Evolutionary conservation across 1,140 invertebrate species (phyloP).

Genomic region (Drosophila truncata): DNA sequence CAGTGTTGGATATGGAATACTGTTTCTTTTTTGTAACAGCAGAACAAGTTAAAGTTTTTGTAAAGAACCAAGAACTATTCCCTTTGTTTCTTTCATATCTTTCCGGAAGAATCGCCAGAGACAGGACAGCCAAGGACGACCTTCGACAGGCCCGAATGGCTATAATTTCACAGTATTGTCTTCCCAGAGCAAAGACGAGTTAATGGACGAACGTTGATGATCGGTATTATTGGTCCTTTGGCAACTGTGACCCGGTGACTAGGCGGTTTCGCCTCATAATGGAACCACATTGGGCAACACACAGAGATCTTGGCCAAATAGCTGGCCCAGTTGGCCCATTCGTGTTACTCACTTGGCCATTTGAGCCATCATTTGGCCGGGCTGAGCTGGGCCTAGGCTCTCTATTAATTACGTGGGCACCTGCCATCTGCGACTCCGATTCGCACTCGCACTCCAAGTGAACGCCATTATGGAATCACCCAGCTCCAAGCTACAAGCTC

Average conservation of each 20-base stretch:
- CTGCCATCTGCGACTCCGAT: constrained; percentile 35
- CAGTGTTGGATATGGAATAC: not conserved
- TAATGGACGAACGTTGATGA: constrained; percentile 4
- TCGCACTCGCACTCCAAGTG: constrained; percentile 36
- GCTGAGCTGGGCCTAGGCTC: constrained; percentile 3
- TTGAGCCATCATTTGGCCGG: constrained; percentile 28
- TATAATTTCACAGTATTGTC: constrained; percentile 14
- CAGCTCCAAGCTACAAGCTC: constrained; percentile 13
- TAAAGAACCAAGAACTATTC: constrained; percentile 5
- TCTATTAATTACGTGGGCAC: constrained; percentile 53
- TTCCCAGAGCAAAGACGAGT: not conserved
- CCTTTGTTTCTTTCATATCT: not conserved
- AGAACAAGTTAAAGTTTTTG: not conserved
- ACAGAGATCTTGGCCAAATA: constrained; percentile 24
- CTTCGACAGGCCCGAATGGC: not conserved
- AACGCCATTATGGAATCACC: constrained; percentile 52
- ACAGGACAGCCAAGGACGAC: constrained; percentile 6
- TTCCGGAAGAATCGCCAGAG: constrained; percentile 3
- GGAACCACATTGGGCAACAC: constrained; percentile 8
- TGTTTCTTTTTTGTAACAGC: not conserved
- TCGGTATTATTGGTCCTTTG: constrained; percentile 27
- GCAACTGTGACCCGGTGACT: constrained; percentile 43
- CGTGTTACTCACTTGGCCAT: constrained; percentile 14
- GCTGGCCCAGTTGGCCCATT: constrained; percentile 43
- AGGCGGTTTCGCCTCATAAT: constrained; percentile 31